These are phyloP conservation scores for Dipus sagitta DNA, from an alignment of 2,797 vertebrate species.

Conservation along the genomic window DNA sequence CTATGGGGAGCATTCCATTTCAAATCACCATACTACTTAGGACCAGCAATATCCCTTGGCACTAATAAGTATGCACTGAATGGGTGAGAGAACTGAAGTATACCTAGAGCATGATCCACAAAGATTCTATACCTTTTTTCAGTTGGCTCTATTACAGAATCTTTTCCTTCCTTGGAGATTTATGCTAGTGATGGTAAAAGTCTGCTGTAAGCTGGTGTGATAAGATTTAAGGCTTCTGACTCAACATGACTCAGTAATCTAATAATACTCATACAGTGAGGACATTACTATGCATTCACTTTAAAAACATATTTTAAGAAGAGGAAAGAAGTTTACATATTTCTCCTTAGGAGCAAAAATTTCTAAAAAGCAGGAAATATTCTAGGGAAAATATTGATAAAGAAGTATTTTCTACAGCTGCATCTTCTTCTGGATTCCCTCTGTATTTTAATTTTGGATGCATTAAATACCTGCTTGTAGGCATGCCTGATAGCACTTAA, in stretches of 20 bases:
- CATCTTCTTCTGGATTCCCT: not conserved
- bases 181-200: not conserved
- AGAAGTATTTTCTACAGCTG: slow-evolving; percentile 8
- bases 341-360: not conserved
- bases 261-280: slow-evolving; percentile 46
- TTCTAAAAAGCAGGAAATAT: not conserved
- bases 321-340: slow-evolving; percentile 26
- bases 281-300: slow-evolving; percentile 38
- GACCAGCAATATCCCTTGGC: not conserved
- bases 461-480: not conserved
- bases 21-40: not conserved
- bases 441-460: not conserved
- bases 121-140: not conserved
- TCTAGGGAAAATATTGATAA: slow-evolving; percentile 50
- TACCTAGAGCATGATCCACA: slow-evolving; percentile 10
- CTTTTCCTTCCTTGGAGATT: not conserved
- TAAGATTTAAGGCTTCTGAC: slow-evolving; percentile 64
- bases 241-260: slow-evolving; percentile 66
- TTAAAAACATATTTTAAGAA: slow-evolving; percentile 51
- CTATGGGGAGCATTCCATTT: too few species aligned
- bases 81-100: not conserved
- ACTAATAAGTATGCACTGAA: not conserved
- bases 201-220: slow-evolving; percentile 26
- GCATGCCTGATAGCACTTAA: not conserved
- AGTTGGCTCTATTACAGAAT: slow-evolving; percentile 17